Evolutionary conservation across 2,797 vertebrate genomes (phyloP).

Genomic region (Hoplostethus atlanticus): DNA sequence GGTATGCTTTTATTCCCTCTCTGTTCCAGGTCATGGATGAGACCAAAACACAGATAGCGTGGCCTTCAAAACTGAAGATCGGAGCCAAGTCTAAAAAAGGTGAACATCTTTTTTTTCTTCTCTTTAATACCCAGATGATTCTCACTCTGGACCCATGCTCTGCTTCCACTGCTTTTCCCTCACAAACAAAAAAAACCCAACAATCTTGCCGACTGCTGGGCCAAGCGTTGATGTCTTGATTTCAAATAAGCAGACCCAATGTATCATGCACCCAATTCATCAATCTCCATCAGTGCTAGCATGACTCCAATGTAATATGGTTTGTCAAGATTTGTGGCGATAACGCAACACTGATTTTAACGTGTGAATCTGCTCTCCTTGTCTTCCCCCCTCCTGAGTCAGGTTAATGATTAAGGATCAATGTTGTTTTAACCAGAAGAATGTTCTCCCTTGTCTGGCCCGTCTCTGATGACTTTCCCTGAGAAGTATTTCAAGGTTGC

Average conservation of each 20-base stretch:
- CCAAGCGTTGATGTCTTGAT: not conserved
- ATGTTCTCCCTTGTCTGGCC: slow-evolving; percentile 22
- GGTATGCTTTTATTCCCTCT: slow-evolving; percentile 14
- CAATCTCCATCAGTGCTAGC: slow-evolving; percentile 1
- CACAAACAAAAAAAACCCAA: not conserved
- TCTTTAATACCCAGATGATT: not conserved
- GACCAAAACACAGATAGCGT: slow-evolving; percentile 88
- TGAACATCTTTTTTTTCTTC: slow-evolving; percentile 50
- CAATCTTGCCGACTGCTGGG: not conserved
- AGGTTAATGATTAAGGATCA: slow-evolving; percentile 44
- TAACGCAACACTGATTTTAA: not conserved
- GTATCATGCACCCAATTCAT: not conserved
- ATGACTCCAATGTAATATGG: not conserved
- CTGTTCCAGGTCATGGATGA: slow-evolving; percentile 87
- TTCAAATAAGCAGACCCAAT: not conserved
- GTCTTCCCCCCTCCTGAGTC: not conserved
- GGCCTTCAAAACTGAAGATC: slow-evolving; percentile 89
- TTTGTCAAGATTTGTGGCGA: too few species aligned
- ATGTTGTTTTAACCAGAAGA: slow-evolving; percentile 50
- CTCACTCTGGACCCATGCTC: not conserved
- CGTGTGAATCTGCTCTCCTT: slow-evolving; percentile 3
- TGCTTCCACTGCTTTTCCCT: not conserved
- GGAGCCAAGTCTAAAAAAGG: slow-evolving; percentile 90
- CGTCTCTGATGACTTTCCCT: too few species aligned
- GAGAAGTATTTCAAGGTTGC: slow-evolving; percentile 33